Base-by-base conservation (phyloP, 2,113 vertebrate species). In the Ctenodactylus gundi region DNA sequence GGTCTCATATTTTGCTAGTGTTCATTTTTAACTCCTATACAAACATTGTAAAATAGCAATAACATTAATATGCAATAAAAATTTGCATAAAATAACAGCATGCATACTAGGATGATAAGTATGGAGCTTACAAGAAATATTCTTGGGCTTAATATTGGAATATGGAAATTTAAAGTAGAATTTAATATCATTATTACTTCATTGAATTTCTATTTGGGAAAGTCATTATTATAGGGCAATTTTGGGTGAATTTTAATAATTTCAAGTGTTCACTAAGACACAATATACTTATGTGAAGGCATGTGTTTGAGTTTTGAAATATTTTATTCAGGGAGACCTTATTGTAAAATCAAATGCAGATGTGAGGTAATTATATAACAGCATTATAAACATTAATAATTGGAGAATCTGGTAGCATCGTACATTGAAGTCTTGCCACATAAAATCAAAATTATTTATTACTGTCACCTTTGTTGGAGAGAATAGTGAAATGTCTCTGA, bases 371-470 rank as follows among this genome's bases (percentile, higher is more conserved):
- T 49, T 70, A 49, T 55, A 49, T 90, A 77, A 82, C 21, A 88
- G 36, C 34, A 57, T 62, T n/a, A 65, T 77, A 86, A 86, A 78
- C 46, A 68, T 75, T 88, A 20, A 75, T 20, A 20, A 70, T 25
- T 53, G 5, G 91, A 95, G 36, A 76, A 11, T 65, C 53, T 64
- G 44, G 4, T 72, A 55, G 2, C 53, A 81, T 76, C 17, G 51
- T n/a, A 41, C 20, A 39, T 1, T 90, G 31, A 87, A 95, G 77
- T 72, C 21, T 41, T 82, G 49, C 10, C 13, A 64, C 86, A 67
- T 49, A 76, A 78, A 65, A 65, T 91, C 27, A 94, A 87, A 95
- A 17, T 90, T 80, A 85, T 34, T 14, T 23, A n/a, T 85, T 85
- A 85, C 3, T 86, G 80, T 53, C 6, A 75, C 9, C 10, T 93